Conservation (phyloP, 2,113 vertebrate species). For the Syrmaticus mikado region DNA sequence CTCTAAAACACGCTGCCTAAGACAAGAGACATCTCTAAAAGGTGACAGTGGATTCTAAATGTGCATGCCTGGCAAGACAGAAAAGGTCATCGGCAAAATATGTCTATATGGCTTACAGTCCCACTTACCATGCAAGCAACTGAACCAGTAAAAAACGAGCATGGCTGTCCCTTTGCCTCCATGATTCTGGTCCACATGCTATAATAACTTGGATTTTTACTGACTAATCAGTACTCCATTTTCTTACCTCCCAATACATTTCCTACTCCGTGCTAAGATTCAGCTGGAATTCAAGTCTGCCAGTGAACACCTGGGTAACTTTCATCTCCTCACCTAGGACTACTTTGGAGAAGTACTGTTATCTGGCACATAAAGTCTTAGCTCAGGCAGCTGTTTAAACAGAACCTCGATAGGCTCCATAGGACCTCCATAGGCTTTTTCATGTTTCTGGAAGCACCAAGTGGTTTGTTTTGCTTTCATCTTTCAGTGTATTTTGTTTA, state of each 20-base stretch:
- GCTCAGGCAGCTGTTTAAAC: not conserved
- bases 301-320: not conserved
- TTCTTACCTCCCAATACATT: not conserved
- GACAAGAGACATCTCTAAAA: not conserved
- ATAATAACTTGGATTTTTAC: not conserved
- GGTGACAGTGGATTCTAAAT: not conserved
- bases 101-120: not conserved
- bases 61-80: not conserved
- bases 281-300: not conserved
- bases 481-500: not conserved
- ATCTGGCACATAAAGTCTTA: not conserved
- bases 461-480: conserved; percentile 1
- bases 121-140: not conserved
- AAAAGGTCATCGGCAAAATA: not conserved
- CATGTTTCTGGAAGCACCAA: conserved; percentile 2
- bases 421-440: not conserved
- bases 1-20: not conserved
- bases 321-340: not conserved
- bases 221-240: not conserved
- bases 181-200: not conserved
- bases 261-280: not conserved
- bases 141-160: not conserved
- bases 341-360: not conserved
- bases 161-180: not conserved
- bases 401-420: not conserved